phyloP scores from a whole-genome alignment of 2,113 vertebrate species.

The Stigmatopora argus region DNA sequence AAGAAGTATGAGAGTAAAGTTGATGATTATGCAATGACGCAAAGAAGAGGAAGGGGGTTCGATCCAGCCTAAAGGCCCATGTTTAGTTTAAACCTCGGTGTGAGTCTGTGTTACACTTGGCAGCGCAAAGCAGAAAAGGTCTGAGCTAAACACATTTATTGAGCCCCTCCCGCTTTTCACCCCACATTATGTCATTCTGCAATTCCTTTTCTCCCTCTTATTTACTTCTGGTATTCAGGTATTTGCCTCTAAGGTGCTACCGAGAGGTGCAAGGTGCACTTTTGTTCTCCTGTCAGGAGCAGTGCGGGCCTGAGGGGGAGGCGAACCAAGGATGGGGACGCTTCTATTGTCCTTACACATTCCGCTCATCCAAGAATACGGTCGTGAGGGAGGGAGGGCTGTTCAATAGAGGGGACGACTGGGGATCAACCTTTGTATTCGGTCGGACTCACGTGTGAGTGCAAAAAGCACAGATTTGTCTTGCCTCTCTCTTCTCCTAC shows the following conservation, averaged over 20 bases:
- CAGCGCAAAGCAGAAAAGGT: slow-evolving; percentile 31
- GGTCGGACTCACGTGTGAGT: background rate
- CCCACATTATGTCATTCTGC: slow-evolving; percentile 24
- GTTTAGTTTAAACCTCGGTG: slow-evolving; percentile 34
- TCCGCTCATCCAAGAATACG: slow-evolving; percentile 55
- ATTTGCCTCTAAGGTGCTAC: slow-evolving; percentile 55
- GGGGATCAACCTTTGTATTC: slow-evolving; percentile 21
- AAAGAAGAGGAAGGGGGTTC: slow-evolving; percentile 17
- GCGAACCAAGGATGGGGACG: slow-evolving; percentile 43
- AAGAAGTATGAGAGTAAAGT: slow-evolving; percentile 10
- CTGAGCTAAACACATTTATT: slow-evolving; percentile 10
- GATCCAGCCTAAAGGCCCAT: slow-evolving; percentile 4
- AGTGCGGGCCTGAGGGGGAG: slow-evolving; percentile 53
- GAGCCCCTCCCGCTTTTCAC: slow-evolving; percentile 11
- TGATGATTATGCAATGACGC: background rate
- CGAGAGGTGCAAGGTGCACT: slow-evolving; percentile 73
- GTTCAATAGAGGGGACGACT: slow-evolving; percentile 7
- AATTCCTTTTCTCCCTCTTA: slow-evolving; percentile 31
- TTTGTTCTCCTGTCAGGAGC: slow-evolving; percentile 70
- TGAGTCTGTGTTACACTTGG: slow-evolving; percentile 44
- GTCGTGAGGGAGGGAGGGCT: slow-evolving; percentile 26
- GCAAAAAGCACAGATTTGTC: slow-evolving; percentile 51
- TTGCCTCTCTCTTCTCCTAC: slow-evolving; percentile 13
- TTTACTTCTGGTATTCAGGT: slow-evolving; percentile 67
- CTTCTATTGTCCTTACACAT: slow-evolving; percentile 65